phyloP scores from a whole-genome alignment of 2,888 invertebrate species.

The Trachelus iudaicus region DNA sequence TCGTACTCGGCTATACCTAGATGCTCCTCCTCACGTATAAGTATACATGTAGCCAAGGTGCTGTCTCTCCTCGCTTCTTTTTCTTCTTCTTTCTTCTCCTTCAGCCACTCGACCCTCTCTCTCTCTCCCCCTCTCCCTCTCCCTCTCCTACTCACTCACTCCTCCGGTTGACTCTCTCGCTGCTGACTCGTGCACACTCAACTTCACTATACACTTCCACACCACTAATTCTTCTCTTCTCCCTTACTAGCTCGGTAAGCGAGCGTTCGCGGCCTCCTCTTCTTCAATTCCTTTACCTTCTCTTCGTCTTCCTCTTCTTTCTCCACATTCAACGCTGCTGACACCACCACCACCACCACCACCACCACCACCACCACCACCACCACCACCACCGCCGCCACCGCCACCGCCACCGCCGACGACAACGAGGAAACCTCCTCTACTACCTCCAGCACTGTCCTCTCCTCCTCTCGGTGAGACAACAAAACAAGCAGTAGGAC shows the following conservation, averaged over 20 bases:
- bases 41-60: not conserved
- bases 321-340: slow-evolving; percentile 17
- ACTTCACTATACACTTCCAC: slow-evolving; percentile 16
- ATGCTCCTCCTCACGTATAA: slow-evolving; percentile 27
- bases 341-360: slow-evolving; percentile 6
- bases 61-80: slow-evolving; percentile 10
- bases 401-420: not conserved
- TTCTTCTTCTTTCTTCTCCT: slow-evolving; percentile 25
- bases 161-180: slow-evolving; percentile 11
- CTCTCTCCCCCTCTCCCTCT: slow-evolving; percentile 10
- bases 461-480: slow-evolving; percentile 32
- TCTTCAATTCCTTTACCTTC: slow-evolving; percentile 26
- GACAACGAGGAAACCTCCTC: not conserved
- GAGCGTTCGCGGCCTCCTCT: slow-evolving; percentile 22
- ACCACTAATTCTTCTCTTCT: slow-evolving; percentile 23
- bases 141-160: slow-evolving; percentile 20
- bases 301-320: slow-evolving; percentile 23
- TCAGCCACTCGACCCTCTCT: slow-evolving; percentile 24
- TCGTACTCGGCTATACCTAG: slow-evolving; percentile 35
- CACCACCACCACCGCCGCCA: not conserved
- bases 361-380: not conserved
- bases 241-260: slow-evolving; percentile 19
- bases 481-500: slow-evolving; percentile 47
- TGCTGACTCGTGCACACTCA: not conserved
- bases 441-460: slow-evolving; percentile 15